Base-by-base conservation (phyloP, 2,888 invertebrate genomes). In the Ophion costatus region DNA sequence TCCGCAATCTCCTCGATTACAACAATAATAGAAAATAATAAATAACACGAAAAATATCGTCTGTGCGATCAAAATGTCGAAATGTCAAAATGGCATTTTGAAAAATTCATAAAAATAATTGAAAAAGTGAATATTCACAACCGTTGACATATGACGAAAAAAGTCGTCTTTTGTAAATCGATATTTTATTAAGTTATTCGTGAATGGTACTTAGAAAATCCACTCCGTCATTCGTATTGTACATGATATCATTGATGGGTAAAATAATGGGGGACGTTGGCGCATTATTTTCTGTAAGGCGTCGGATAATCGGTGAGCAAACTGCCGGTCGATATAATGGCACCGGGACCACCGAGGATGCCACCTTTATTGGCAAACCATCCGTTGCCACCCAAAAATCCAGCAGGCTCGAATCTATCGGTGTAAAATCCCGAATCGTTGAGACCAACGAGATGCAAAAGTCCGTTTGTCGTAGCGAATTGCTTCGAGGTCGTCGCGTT, bases 341-440 rank as follows among this genome's bases (percentile, higher is more conserved):
- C 91, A 4, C 92, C 92, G 5, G 92, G 92, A 9, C 91, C 91
- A 9, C 92, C 92, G 1, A 92, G 86, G 67, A 92, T 89, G 11
- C 92, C 92, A 0, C 92, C 92, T 73, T 92, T 92, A 80, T 92
- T 92, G 14, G 92, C 89, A 63, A 92, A 89, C 92, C 92, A 92
- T 17, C 92, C 92, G 67, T 92, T 92, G 9, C 92, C 92, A 17
- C 90, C 89, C 24, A 92, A 86, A 81, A 92, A 89, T n/a, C 92
- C 92, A 11, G 89, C 90, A 1, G 91, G 88, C 11, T 92, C 91
- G 24, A 90, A 67, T 42, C 91, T 83, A 66, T 90, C 86, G 17
- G 90, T 90, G 74, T 91, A 90, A 71, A 91, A 91, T 42, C 90
- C 91, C 0, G 90, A 82, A 61, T 92, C 91, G 69, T 84, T 88